These are phyloP conservation scores for Hippocampus guttulatus DNA, from an alignment of 2,113 vertebrate genomes.

Conservation along the genomic window DNA sequence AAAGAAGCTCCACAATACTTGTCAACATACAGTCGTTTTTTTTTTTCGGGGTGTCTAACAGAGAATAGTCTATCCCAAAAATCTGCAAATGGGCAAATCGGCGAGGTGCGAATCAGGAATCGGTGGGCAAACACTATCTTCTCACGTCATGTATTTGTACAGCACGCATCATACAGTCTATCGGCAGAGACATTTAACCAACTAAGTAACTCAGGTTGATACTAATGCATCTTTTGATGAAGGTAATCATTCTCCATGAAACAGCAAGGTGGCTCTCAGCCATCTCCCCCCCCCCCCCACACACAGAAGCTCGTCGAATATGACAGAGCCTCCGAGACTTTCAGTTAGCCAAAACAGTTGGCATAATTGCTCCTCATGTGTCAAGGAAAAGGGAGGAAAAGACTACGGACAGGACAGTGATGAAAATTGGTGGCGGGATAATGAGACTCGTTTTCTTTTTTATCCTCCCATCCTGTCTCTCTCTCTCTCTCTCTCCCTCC, in stretches of 20 bases:
- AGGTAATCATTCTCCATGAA: not conserved
- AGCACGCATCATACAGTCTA: not conserved
- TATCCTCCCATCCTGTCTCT: conserved; percentile 42
- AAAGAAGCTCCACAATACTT: too few species aligned
- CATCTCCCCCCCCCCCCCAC: not conserved
- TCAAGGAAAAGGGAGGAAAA: conserved; percentile 32
- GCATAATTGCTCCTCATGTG: conserved; percentile 68
- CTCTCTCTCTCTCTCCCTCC: conserved; percentile 32
- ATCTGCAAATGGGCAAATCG: not conserved
- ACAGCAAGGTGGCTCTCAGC: not conserved
- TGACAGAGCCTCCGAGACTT: conserved; percentile 48
- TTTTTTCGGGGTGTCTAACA: too few species aligned
- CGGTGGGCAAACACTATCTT: too few species aligned
- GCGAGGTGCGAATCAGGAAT: too few species aligned
- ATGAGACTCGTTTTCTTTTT: conserved; percentile 69
- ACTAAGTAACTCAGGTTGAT: not conserved
- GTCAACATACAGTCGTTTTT: too few species aligned
- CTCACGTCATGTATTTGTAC: not conserved
- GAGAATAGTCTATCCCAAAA: not conserved
- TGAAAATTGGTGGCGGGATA: conserved; percentile 71
- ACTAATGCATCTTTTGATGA: not conserved
- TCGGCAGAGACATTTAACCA: too few species aligned
- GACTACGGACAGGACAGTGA: conserved; percentile 69
- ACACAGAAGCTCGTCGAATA: conserved; percentile 28
- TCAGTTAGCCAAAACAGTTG: conserved; percentile 60